Conservation (phyloP, 2,113 vertebrate species). For the Pseudopipra pipra region DNA sequence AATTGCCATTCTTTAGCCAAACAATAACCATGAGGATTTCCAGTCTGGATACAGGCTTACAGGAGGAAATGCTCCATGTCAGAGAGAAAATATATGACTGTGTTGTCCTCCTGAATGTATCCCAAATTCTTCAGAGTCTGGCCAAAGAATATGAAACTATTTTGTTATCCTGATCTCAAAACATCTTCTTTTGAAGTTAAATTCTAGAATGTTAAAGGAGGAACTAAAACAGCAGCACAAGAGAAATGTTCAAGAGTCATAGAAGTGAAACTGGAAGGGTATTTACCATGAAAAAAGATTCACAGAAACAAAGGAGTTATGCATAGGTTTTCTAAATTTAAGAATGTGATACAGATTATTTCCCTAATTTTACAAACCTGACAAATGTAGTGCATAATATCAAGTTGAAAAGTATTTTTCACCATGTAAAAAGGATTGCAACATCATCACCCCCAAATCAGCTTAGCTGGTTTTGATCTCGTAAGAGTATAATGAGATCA, state of each 20-base stretch:
- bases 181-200: not conserved
- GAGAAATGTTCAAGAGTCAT: not conserved
- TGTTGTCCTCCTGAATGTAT: not conserved
- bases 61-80: not conserved
- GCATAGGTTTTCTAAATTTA: not conserved
- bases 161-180: not conserved
- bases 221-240: slow-evolving; percentile 25
- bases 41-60: not conserved
- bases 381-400: not conserved
- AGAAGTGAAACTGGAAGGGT: slow-evolving; percentile 41
- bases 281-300: not conserved
- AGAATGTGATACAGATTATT: not conserved
- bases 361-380: not conserved
- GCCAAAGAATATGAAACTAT: not conserved
- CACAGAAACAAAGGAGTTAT: not conserved
- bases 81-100: not conserved
- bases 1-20: not conserved
- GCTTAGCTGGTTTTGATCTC: slow-evolving; percentile 19
- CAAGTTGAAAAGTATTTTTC: not conserved
- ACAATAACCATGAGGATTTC: not conserved
- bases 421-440: not conserved
- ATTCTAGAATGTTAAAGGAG: not conserved
- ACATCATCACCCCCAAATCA: not conserved
- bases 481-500: slow-evolving; percentile 45
- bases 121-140: not conserved